Percentiles rank a stretch among this genome's conserved stretches.
Conservation (phyloP, 2,113 vertebrate species). For the Sigmodon hispidus region DNA sequence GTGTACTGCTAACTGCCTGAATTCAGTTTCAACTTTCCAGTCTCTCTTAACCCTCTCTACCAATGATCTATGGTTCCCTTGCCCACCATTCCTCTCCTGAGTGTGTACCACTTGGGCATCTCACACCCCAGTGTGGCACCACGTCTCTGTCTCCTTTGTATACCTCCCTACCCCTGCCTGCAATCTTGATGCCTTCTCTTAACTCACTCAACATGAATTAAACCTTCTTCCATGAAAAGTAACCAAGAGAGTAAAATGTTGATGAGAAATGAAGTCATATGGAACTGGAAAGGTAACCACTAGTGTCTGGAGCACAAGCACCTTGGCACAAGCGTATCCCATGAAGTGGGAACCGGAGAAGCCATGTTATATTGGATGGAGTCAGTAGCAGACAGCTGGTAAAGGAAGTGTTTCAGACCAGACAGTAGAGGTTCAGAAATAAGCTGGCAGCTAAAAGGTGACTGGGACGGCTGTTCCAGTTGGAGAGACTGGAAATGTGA, state of each 20-base stretch:
- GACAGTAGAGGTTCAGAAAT: not conserved
- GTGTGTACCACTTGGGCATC: not conserved
- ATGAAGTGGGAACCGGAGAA: not conserved
- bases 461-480: not conserved
- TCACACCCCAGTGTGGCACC: not conserved
- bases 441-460: not conserved
- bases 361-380: not conserved
- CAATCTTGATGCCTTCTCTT: not conserved
- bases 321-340: not conserved
- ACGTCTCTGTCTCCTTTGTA: not conserved
- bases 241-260: not conserved
- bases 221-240: not conserved
- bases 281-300: not conserved
- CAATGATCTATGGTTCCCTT: not conserved
- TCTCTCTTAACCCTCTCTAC: not conserved
- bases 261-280: not conserved
- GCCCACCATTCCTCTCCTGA: not conserved
- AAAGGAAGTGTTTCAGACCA: not conserved
- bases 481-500: not conserved
- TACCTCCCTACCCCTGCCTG: not conserved
- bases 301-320: not conserved
- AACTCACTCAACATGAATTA: not conserved
- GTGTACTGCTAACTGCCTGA: constrained; percentile 3
- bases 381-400: not conserved
- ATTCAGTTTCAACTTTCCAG: not conserved